phyloP scores from a whole-genome alignment of 2,797 vertebrate genomes.

The Gymnoscopelus microlampas region DNA sequence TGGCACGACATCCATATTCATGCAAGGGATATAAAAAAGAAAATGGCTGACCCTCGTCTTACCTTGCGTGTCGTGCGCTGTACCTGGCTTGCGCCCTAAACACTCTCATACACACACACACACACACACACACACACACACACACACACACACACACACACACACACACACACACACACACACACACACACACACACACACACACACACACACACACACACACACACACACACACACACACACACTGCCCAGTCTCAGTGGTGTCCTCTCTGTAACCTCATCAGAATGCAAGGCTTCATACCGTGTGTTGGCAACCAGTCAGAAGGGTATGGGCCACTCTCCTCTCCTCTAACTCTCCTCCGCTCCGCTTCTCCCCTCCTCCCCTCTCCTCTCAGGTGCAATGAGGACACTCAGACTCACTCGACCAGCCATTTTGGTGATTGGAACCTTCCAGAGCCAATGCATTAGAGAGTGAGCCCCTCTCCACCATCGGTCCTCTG shows the following conservation, averaged over 20 bases:
- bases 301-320: slow-evolving; percentile 60
- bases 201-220: slow-evolving; percentile 4
- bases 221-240: slow-evolving; percentile 7
- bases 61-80: slow-evolving; percentile 22
- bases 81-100: slow-evolving; percentile 24
- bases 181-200: not conserved
- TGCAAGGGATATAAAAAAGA: slow-evolving; percentile 27
- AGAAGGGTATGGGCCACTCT: slow-evolving; percentile 36
- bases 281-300: slow-evolving; percentile 58
- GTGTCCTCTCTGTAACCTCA: slow-evolving; percentile 57
- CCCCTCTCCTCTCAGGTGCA: slow-evolving; percentile 44
- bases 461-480: slow-evolving; percentile 49
- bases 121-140: not conserved
- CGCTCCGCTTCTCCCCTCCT: not conserved
- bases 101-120: slow-evolving; percentile 21
- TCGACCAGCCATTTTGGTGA: slow-evolving; percentile 58
- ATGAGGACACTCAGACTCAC: slow-evolving; percentile 31
- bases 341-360: not conserved
- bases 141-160: slow-evolving; percentile 5
- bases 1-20: slow-evolving; percentile 68
- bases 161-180: slow-evolving; percentile 5
- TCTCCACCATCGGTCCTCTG: slow-evolving; percentile 14
- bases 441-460: slow-evolving; percentile 56
- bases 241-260: not conserved
- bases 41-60: slow-evolving; percentile 38